These are phyloP conservation scores for Limnephilus rhombicus DNA, from an alignment of 2,888 invertebrate genomes.

Conservation along the genomic window DNA sequence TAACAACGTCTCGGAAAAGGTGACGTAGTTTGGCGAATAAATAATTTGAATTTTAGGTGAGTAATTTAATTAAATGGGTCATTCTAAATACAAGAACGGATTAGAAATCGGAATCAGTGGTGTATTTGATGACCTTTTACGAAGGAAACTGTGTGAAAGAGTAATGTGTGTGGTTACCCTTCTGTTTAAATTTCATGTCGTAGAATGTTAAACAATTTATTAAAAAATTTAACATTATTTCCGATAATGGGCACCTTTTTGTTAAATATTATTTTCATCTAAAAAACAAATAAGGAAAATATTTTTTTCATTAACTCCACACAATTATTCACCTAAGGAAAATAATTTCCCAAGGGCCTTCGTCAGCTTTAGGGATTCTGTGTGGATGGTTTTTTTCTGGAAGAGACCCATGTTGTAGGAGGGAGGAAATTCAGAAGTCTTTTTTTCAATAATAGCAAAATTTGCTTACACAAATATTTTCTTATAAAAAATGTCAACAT, in stretches of 20 bases:
- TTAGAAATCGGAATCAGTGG: neutral
- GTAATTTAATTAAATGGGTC: conserved; percentile 8
- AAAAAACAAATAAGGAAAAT: neutral
- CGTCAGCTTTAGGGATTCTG: too few species aligned
- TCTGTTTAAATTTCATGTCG: neutral
- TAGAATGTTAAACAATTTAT: neutral
- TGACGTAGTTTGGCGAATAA: neutral
- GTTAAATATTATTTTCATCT: neutral
- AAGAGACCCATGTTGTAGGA: too few species aligned
- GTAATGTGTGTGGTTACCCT: conserved; percentile 19
- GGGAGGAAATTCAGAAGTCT: too few species aligned
- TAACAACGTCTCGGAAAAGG: neutral
- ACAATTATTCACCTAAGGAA: too few species aligned
- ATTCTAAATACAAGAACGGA: neutral
- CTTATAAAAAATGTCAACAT: too few species aligned
- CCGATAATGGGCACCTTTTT: neutral
- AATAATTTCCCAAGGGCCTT: too few species aligned
- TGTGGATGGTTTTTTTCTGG: too few species aligned
- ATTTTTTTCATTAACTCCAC: neutral
- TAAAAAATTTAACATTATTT: too few species aligned
- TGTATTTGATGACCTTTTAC: neutral
- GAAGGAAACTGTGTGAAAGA: neutral
- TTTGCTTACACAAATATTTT: too few species aligned
- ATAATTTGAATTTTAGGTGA: neutral
- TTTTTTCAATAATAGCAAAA: too few species aligned